Evolutionary conservation across 2,797 vertebrate species (phyloP).

Genomic region (Tinamus major): DNA sequence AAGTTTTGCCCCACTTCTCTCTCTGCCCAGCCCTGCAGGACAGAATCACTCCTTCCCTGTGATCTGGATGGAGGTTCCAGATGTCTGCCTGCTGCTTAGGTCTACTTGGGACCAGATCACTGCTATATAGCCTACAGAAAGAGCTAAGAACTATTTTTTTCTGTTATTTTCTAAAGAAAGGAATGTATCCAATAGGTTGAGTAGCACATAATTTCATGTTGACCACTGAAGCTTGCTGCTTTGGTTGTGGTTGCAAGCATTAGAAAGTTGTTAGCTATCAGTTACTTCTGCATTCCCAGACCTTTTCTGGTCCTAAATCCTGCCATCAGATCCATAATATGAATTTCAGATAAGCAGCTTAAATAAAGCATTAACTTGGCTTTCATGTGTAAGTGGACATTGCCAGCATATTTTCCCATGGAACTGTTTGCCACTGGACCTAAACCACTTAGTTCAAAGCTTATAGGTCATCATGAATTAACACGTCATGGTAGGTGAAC

Average conservation of each 20-base stretch:
- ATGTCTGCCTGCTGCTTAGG: background rate
- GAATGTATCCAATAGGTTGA: background rate
- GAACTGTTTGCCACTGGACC: background rate
- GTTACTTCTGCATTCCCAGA: background rate
- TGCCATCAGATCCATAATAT: background rate
- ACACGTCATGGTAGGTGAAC: background rate
- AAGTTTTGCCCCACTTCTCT: constrained; percentile 25
- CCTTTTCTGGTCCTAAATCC: constrained; percentile 2
- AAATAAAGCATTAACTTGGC: background rate
- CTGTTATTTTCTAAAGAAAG: background rate
- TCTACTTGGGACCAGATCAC: background rate
- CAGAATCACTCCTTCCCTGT: background rate
- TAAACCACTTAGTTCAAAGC: background rate
- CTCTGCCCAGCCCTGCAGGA: background rate
- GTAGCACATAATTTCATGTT: background rate
- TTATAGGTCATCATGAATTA: background rate
- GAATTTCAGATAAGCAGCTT: constrained; percentile 35
- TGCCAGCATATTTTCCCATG: background rate
- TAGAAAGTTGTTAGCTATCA: background rate
- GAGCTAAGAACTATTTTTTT: background rate
- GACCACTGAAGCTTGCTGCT: background rate
- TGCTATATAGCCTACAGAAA: background rate
- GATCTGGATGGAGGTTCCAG: background rate
- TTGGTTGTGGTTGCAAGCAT: background rate
- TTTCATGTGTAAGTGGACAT: background rate